Conservation (phyloP, 2,113 vertebrate species). For the Psammodynastes pulverulentus region DNA sequence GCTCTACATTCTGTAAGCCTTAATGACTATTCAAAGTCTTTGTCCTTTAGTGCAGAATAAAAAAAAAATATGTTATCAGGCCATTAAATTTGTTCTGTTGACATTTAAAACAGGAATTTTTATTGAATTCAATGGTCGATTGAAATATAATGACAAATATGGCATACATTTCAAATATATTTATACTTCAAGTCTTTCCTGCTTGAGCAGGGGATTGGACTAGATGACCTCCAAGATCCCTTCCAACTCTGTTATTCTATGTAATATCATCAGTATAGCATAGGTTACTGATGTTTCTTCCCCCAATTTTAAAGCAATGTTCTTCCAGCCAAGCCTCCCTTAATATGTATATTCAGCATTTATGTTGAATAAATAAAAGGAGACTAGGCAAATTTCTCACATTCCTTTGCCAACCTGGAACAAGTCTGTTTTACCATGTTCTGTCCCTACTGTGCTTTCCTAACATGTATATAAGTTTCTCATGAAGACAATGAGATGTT, state of each 20-base stretch:
- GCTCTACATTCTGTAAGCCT: neutral
- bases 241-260: too few relatives aligned
- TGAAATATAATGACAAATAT: neutral
- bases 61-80: too few relatives aligned
- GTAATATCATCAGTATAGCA: neutral
- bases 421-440: neutral
- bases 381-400: neutral
- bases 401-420: neutral
- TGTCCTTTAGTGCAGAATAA: neutral
- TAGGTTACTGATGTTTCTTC: neutral
- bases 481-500: neutral
- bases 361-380: neutral
- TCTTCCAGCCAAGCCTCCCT: neutral
- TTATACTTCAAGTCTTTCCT: neutral
- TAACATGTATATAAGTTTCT: neutral
- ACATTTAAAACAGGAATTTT: neutral
- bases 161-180: neutral
- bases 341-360: neutral
- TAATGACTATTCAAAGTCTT: neutral
- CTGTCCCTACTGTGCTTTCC: neutral
- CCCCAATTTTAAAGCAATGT: neutral
- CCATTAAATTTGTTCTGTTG: neutral
- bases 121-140: neutral
- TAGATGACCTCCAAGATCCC: too few relatives aligned
- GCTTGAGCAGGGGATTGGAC: too few relatives aligned